Evolutionary conservation across 2,113 vertebrate species (phyloP).

Genomic region (Oenanthe melanoleuca): DNA sequence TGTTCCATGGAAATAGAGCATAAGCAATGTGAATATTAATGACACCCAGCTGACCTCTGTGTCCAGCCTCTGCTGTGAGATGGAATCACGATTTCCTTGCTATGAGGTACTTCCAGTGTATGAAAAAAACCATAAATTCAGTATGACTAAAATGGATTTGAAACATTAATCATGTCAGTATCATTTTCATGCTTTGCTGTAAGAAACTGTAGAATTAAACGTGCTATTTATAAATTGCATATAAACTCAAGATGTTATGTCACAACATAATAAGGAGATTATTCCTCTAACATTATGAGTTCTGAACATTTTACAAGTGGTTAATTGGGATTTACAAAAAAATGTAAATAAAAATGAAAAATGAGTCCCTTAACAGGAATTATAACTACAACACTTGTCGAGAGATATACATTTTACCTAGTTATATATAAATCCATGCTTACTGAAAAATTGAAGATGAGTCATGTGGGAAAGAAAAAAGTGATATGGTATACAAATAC

Average conservation of each 20-base stretch:
- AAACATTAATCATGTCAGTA: neutral
- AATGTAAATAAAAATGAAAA: neutral
- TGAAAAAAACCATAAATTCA: neutral
- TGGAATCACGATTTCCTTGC: rapidly evolving
- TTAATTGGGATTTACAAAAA: neutral
- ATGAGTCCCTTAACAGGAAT: neutral
- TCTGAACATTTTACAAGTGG: neutral
- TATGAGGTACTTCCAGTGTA: neutral
- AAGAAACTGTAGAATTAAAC: neutral
- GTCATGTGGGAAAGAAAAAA: neutral
- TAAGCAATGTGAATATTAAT: neutral
- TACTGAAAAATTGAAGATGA: neutral
- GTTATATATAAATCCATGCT: neutral
- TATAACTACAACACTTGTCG: neutral
- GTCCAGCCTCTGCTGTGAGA: neutral
- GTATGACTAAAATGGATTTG: neutral
- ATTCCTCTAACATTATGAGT: neutral
- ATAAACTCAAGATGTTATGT: neutral
- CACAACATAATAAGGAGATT: neutral
- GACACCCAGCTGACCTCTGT: neutral
- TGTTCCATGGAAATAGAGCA: neutral
- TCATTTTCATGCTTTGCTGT: neutral
- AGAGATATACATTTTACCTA: neutral
- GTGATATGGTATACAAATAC: neutral
- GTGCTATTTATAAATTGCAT: neutral